Base-by-base conservation (phyloP, 1,140 invertebrate genomes). In the Schlechtendalia chinensis region DNA sequence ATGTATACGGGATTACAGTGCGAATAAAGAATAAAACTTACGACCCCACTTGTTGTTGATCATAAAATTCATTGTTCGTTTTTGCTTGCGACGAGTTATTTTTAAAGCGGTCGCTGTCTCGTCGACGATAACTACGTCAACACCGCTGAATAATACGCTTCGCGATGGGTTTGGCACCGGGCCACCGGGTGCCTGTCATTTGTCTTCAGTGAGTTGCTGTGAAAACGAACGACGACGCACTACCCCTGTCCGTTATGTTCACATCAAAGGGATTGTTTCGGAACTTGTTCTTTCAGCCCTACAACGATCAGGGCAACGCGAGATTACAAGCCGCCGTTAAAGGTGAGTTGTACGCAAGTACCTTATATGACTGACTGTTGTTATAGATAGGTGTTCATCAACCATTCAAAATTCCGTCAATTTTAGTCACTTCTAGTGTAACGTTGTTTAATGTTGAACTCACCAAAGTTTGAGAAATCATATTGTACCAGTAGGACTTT, bases 211-310 rank as follows among this genome's bases (percentile, higher is more conserved):
- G 11, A 24, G 39, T 47, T 5, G n/a, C 5, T 16, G 14, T 19
- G 19, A 24, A 16, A 67, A 24, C n/a, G 65, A 5, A 22, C 16
- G 45, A 27, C 45, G 6, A 10, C 14, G 5, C 47, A 8, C 47
- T 50, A 8, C 12, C 12, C 1, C 47, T 12, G 11, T 14, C 8
- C 12, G n/a, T 16, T 1, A 79, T 79, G 75, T 59, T 56, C 8
- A 39, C 75, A 10, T 63, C 75, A 0, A 22, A 79, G 24, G 75
- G 75, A 61, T n/a, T 79, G 16, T 79, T 79, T 16, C 39, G 58
- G 22, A 79, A 50, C 24, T 58, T 79, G 16, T 79, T 27, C 22
- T 79, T 63, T 6, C 58, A 79, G 39, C 75, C 75, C 1, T 79
- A 79, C 45, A 79, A 79, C 1, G 75, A 63, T 61, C n/a, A 8